These are phyloP conservation scores for Rhodophaea formosa DNA, from an alignment of 2,888 invertebrate species.

Conservation along the genomic window DNA sequence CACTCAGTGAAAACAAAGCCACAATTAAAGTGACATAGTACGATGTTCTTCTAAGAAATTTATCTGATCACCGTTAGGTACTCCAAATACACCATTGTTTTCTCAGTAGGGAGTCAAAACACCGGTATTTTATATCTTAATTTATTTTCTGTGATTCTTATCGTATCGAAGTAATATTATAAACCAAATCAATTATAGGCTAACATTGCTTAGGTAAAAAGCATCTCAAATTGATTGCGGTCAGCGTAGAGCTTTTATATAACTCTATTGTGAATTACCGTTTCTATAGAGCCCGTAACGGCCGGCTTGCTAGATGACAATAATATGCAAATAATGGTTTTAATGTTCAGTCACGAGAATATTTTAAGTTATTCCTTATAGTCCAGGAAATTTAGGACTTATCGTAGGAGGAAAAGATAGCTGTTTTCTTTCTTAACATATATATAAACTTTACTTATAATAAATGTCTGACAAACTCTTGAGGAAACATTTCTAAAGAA, in stretches of 20 bases:
- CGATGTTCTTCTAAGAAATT: not conserved
- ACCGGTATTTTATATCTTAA: not conserved
- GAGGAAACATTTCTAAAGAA: no score
- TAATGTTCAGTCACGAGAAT: not conserved
- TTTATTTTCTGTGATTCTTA: not conserved
- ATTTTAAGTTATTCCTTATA: not conserved
- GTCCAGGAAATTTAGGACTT: no score
- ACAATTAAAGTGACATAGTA: not conserved
- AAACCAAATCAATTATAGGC: slow-evolving; percentile 6
- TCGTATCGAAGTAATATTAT: not conserved
- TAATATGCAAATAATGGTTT: not conserved
- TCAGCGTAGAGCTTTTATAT: not conserved
- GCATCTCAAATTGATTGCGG: slow-evolving; percentile 1
- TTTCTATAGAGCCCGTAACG: not conserved
- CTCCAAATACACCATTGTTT: slow-evolving; percentile 5
- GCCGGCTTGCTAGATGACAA: not conserved
- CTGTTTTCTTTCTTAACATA: no score
- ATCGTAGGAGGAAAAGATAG: no score
- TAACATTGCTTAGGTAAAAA: not conserved
- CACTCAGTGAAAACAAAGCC: not conserved
- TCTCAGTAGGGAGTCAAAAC: slow-evolving; percentile 12
- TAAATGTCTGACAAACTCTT: no score
- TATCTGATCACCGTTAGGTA: slow-evolving; percentile 1
- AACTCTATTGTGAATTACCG: not conserved
- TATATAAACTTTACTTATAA: no score